phyloP scores from a whole-genome alignment of 2,113 vertebrate genomes.

The Hypocryptadius cinnamomeus region DNA sequence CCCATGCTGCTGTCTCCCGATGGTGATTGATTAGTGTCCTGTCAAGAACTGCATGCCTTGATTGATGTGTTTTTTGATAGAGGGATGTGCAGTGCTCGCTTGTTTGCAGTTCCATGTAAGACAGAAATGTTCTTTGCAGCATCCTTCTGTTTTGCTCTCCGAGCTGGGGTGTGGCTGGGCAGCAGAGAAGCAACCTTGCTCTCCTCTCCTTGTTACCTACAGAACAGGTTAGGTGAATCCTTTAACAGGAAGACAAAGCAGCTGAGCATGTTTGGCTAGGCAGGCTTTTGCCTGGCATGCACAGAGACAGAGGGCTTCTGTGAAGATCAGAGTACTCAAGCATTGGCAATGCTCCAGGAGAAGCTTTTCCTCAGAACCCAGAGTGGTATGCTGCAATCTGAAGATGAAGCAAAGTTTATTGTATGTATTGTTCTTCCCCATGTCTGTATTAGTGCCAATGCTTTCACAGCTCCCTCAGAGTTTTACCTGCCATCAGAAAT shows the following conservation, averaged over 20 bases:
- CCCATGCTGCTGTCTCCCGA: neutral
- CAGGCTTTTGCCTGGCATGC: neutral
- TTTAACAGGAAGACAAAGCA: neutral
- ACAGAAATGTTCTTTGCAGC: neutral
- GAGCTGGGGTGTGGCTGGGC: neutral
- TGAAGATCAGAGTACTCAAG: neutral
- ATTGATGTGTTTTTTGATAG: neutral
- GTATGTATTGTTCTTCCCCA: neutral
- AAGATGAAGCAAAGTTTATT: neutral
- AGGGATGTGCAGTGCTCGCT: neutral
- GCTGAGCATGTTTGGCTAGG: neutral
- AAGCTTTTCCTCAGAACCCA: neutral
- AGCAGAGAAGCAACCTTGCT: neutral
- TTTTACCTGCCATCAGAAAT: neutral
- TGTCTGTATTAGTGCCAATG: neutral
- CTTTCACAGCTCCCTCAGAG: neutral
- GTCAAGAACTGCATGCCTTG: neutral
- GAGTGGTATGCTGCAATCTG: neutral
- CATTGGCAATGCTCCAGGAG: neutral
- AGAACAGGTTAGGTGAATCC: neutral
- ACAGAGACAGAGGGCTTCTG: neutral
- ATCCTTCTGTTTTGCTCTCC: neutral
- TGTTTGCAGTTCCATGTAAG: neutral
- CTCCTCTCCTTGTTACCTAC: neutral
- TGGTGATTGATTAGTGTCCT: neutral